These are phyloP conservation scores for Columba guinea DNA, from an alignment of 2,797 vertebrate species.

Conservation along the genomic window DNA sequence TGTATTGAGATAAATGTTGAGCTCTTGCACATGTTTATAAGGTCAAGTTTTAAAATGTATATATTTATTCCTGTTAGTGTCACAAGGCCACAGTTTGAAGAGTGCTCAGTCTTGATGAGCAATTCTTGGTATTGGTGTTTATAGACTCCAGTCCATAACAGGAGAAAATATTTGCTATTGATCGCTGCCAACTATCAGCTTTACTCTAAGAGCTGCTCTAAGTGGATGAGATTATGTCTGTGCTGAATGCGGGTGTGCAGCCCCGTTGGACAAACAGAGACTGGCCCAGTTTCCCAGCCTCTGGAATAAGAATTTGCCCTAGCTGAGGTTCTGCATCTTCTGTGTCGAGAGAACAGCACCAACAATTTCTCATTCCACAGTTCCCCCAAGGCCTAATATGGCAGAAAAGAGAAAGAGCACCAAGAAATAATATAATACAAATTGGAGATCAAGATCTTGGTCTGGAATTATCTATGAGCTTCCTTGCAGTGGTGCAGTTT, in stretches of 20 bases:
- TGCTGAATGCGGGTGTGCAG: rapidly evolving
- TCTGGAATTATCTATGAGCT: neutral
- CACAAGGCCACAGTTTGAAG: constrained; percentile 6
- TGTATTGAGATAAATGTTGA: constrained; percentile 11
- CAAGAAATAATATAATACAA: neutral
- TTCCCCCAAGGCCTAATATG: neutral
- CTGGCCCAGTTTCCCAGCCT: neutral
- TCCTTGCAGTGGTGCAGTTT: neutral
- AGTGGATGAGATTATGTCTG: neutral
- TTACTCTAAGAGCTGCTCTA: neutral
- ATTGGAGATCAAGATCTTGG: neutral
- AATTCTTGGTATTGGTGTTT: neutral
- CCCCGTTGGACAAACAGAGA: neutral
- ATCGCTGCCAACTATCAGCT: neutral
- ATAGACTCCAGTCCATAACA: neutral
- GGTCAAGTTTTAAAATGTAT: constrained; percentile 24
- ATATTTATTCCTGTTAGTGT: constrained; percentile 41
- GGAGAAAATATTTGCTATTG: constrained; percentile 13
- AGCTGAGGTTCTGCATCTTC: neutral
- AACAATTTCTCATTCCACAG: neutral
- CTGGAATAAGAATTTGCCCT: neutral
- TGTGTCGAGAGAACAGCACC: neutral
- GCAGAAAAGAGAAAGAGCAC: neutral
- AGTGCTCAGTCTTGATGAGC: neutral
- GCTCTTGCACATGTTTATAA: constrained; percentile 30